phyloP scores from a whole-genome alignment of 2,888 invertebrate species.

The Tineola bisselliella region DNA sequence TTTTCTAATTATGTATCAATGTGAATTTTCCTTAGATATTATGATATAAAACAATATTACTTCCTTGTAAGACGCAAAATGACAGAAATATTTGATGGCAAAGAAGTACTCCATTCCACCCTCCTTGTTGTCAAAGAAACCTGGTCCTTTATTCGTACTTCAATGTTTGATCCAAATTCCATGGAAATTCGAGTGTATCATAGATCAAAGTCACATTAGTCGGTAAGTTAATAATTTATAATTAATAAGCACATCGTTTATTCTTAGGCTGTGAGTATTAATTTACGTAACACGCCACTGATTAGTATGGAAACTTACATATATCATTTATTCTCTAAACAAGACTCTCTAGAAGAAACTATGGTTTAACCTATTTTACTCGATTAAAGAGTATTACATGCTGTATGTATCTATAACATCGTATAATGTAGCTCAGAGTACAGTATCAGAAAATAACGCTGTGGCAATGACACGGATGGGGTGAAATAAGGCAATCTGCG shows the following conservation, averaged over 20 bases:
- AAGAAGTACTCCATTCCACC: not conserved
- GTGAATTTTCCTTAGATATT: too few species aligned
- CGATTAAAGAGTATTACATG: not conserved
- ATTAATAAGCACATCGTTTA: too few species aligned
- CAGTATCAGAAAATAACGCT: not conserved
- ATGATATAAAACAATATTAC: not conserved
- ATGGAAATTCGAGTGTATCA: not conserved
- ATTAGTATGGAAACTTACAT: too few species aligned
- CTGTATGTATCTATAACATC: not conserved
- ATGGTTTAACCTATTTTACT: too few species aligned
- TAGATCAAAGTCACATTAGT: not conserved
- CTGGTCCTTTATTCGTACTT: not conserved
- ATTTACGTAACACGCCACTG: too few species aligned
- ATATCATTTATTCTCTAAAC: too few species aligned
- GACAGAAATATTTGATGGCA: not conserved
- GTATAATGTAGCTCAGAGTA: not conserved
- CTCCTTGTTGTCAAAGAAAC: not conserved
- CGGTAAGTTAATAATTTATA: too few species aligned
- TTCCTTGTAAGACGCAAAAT: not conserved
- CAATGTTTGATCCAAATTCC: not conserved
- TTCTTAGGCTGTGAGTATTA: too few species aligned
- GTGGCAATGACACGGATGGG: slow-evolving; percentile 13
- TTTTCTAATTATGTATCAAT: too few species aligned
- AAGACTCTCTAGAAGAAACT: too few species aligned
- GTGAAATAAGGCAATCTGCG: slow-evolving; percentile 17